Conservation (phyloP, 2,113 vertebrate species). For the Hippocampus abdominalis region DNA sequence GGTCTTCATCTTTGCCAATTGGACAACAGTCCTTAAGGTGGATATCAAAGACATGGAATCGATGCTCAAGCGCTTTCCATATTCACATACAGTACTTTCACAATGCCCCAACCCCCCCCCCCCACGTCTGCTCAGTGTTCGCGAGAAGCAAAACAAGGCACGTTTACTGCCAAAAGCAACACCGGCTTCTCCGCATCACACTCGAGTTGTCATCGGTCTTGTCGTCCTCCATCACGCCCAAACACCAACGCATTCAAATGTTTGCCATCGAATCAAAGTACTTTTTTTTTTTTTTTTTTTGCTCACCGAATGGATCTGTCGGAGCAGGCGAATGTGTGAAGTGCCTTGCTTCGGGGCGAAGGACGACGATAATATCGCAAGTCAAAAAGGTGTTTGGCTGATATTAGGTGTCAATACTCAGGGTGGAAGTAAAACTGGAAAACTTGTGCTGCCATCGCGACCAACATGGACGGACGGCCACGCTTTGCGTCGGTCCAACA, state of each 20-base stretch:
- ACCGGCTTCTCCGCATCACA: background rate
- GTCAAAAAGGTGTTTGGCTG: background rate
- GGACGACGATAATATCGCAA: background rate
- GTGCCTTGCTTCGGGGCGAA: conserved; percentile 46
- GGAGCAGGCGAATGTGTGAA: conserved; percentile 27
- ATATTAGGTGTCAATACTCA: background rate
- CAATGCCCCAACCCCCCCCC: background rate
- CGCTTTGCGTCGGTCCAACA: background rate
- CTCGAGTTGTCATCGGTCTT: background rate
- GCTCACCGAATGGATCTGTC: conserved; percentile 7
- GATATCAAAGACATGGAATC: background rate
- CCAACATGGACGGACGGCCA: background rate
- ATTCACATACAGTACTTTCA: background rate
- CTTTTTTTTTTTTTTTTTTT: no score
- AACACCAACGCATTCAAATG: background rate
- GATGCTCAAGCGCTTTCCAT: background rate
- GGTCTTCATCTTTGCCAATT: background rate
- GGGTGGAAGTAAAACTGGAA: conserved; percentile 7
- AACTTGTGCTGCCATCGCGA: conserved; percentile 14
- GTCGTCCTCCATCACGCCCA: conserved; percentile 5
- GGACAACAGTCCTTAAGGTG: background rate
- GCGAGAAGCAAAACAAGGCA: background rate
- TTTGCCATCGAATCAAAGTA: background rate
- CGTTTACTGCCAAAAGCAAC: conserved; percentile 2
- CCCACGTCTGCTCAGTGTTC: background rate